These are phyloP conservation scores for Brachionus angularis DNA, from an alignment of 1,140 invertebrate species.

Conservation along the genomic window DNA sequence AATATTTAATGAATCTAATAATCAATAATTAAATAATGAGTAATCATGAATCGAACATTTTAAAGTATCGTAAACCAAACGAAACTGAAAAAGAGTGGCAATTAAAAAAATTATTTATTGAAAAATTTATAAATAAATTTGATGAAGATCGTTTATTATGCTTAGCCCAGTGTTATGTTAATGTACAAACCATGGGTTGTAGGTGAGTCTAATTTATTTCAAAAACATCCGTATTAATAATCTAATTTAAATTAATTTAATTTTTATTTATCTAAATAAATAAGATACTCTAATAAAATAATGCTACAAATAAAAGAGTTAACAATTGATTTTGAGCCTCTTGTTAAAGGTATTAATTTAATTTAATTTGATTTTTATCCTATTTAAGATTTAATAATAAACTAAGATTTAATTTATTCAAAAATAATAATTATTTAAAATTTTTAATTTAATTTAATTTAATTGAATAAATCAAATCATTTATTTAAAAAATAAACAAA, in stretches of 20 bases:
- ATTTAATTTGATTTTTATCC: neutral
- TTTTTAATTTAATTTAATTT: too few species aligned
- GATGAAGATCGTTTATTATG: slow-evolving; percentile 42
- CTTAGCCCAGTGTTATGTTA: slow-evolving; percentile 36
- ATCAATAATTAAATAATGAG: neutral
- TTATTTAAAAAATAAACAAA: slow-evolving; percentile 12
- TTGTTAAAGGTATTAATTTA: neutral
- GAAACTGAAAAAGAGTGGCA: slow-evolving; percentile 38
- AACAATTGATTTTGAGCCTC: slow-evolving; percentile 3
- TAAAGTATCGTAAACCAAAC: slow-evolving; percentile 23
- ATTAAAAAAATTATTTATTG: slow-evolving; percentile 19
- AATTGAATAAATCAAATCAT: too few species aligned
- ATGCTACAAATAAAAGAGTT: slow-evolving; percentile 32
- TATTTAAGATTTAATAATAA: neutral
- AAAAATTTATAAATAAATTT: neutral
- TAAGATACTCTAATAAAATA: slow-evolving; percentile 32
- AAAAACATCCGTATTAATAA: neutral
- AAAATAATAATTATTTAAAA: too few species aligned
- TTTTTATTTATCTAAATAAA: neutral
- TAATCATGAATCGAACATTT: neutral
- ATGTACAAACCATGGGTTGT: slow-evolving; percentile 30
- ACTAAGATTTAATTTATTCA: neutral
- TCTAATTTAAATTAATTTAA: neutral
- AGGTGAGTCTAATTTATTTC: neutral
- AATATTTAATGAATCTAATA: too few species aligned